Evolutionary conservation across 2,113 vertebrate genomes (phyloP), one percentile per base, ranked within the genome.

Genomic region (Channa maculata): DNA sequence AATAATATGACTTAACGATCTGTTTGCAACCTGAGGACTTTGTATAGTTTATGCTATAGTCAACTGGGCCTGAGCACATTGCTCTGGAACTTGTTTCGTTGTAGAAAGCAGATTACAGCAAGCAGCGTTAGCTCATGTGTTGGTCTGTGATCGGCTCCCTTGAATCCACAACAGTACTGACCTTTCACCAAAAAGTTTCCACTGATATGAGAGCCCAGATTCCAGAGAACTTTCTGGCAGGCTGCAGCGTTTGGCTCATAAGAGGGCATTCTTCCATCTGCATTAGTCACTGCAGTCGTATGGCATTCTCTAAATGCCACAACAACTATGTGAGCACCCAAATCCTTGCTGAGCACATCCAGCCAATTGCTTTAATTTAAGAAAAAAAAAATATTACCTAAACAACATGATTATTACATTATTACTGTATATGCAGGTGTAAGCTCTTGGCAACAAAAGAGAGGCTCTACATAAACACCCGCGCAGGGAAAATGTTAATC

Each of bases 131-230:
- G 43, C 60, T 34, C 13, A 3, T 24, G 12, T 58, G 62, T 49
- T 69, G n/a, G 14, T 43, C 52, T 36, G 33, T 65, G 64, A 33
- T 43, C 55, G 3, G 34, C 13, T 61, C 13, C 44, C 59, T 65
- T 2, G 39, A 54, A 71, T 71, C 66, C 37, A 14, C 15, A 0
- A 12, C 44, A 41, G 62, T 24, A 12, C 15, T 84, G 85, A 84
- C 84, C 86, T 91, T 86, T 84, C 33, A 49, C 58, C 24, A 39
- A 57, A 77, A 75, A 46, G 49, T 82, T 89, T 88, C 80, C 87
- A 82, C 72, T 76, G 67, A 83, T 39, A 65, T 11, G 6, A 62
- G 72, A 75, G 59, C 61, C 69, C 51, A 65, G 71, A 79, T 79
- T 75, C 71, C 74, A 71, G 3, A 51, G 64, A 51, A 3, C 44